Evolutionary conservation across 2,113 vertebrate genomes (phyloP), one percentile per base, ranked within the genome.

Genomic region (Rana temporaria): DNA sequence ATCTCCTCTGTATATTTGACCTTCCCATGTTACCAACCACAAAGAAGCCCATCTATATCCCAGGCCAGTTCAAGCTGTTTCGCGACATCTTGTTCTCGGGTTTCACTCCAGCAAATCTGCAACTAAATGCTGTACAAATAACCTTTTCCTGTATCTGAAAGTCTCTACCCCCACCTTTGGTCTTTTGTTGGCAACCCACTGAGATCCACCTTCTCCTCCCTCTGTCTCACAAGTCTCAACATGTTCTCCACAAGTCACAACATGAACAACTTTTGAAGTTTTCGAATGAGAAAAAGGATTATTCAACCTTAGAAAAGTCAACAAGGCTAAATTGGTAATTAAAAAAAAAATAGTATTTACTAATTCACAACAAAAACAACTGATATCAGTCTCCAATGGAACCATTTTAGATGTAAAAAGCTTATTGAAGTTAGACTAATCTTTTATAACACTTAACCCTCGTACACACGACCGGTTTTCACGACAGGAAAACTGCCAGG

Each of bases 91-190:
- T 78, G 86, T 81, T 88, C 90, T 94, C 91, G 82, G 84, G 88
- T 93, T 92, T 91, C 92, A 90, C 89, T 90, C 91, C 89, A 90
- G 88, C 90, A 92, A 93, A 92, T 92, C 89, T 91, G 90, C 89
- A 91, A 89, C 88, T 87, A 90, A 91, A 85, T 67, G 86, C 90
- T 68, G 72, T 87, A 87, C 88, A 91, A 93, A 92, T 89, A 92
- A 90, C 89, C 86, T 92, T 90, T 91, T 76, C 87, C 90, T 89
- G 91, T 88, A 32, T 90, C 89, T 73, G 74, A 89, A 89, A 87
- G 85, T 86, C 86, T 86, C 86, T 85, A 86, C 80, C 80, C 80
- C 80, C 80, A 82, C 62, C 19, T 57, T 85, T 86, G 86, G 90
- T 89, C 90, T 88, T 90, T 89, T 87, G 88, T 84, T 92, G 91